Evolutionary conservation across 1,140 invertebrate genomes (phyloP).

Genomic region (Panulirus ornatus): DNA sequence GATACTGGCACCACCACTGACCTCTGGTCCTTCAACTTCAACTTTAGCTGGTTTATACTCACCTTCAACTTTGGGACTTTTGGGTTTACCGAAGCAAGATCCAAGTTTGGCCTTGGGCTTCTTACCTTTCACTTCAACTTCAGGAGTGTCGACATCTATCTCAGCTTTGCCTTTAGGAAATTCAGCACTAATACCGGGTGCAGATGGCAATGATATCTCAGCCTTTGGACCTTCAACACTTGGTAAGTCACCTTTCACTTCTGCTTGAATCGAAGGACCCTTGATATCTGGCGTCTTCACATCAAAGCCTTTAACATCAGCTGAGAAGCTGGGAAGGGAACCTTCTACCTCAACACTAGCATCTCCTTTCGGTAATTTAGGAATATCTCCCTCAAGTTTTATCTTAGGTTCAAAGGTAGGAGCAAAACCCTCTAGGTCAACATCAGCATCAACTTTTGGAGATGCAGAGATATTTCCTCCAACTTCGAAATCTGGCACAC

Average conservation of each 20-base stretch:
- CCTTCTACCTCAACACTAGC: constrained; percentile 13
- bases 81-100: constrained; percentile 49
- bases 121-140: constrained; percentile 15
- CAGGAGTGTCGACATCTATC: constrained; percentile 1
- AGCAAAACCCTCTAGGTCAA: background rate
- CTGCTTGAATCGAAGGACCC: constrained; percentile 18
- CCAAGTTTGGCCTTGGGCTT: background rate
- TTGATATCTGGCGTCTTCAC: constrained; percentile 16
- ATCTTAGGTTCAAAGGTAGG: constrained; percentile 28
- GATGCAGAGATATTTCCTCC: background rate
- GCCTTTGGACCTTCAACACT: background rate
- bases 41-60: background rate
- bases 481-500: constrained; percentile 43
- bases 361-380: constrained; percentile 16
- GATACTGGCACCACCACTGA: background rate
- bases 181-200: background rate
- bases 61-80: background rate
- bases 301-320: constrained; percentile 14
- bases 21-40: background rate
- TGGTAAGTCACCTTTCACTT: constrained; percentile 37
- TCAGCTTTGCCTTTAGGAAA: constrained; percentile 19
- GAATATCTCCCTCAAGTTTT: constrained; percentile 37
- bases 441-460: constrained; percentile 28
- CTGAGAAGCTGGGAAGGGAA: constrained; percentile 8
- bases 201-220: constrained; percentile 1